Evolutionary conservation across 2,888 invertebrate species (phyloP), one percentile per base, ranked within the genome.

Genomic region (Helicoverpa assulta): DNA sequence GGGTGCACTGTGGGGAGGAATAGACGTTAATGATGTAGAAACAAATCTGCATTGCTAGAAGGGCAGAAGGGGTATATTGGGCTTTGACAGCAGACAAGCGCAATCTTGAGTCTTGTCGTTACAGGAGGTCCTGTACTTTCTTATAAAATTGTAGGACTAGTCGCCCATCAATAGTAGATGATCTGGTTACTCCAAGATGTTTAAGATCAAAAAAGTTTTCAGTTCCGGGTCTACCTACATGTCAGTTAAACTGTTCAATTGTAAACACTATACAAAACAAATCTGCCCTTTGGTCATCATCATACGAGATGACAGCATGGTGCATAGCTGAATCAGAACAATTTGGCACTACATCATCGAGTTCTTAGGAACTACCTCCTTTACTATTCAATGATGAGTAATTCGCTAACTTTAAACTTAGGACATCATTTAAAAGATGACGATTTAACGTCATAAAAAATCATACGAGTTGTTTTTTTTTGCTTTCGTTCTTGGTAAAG

Each of bases 1-100:
- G 98, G 80, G 98, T 98, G 92, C 98, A 98, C 98, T 98, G 89
- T 16, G 89, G 86, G 74, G 80, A 78, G 81, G 81, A 67, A 66
- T 52, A 70, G 61, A 47, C n/a, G 47, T 47, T 47, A 47, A 12
- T 40, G 40, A 14, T 14, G 40, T 40, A 40, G 40, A 33, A 33
- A 14, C 40, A 40, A 10, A 14, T 2, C 40, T 14, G 12, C 14
- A 14, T 40, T 12, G 40, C 40, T 40, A 14, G 40, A 40, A 14
- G 40, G 40, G 40, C 14, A 14, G 40, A 40, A 14, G 40, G 40
- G 40, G 12, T 37, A 3, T 37, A 3, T 12, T 10, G 37, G 12
- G 40, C 40, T 40, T 40, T 40, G 40, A 2, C 40, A 40, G 40
- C 4, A 40, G 3, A 40, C 40, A 8, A 33, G 6, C 10, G 8